Percentiles rank a stretch among this genome's conserved stretches.
Conservation (phyloP, 35 echinoderm and acorn worm genomes). For the Hemicentrotus pulcherrimus region DNA sequence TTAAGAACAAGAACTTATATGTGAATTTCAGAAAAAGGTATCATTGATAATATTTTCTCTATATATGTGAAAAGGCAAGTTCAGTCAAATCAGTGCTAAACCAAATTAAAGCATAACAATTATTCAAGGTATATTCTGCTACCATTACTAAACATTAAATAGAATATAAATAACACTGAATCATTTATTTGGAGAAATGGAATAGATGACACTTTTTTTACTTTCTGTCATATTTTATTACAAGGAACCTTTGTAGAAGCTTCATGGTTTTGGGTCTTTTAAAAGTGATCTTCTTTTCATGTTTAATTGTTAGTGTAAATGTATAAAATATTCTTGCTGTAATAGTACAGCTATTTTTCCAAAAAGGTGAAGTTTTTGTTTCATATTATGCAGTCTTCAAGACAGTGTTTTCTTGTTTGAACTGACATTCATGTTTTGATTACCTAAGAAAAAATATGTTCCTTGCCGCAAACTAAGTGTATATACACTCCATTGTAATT, state of each 20-base stretch:
- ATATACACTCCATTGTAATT: conserved; percentile 36
- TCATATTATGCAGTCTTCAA: background rate
- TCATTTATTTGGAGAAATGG: too few relatives aligned
- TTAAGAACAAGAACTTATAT: too few relatives aligned
- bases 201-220: too few relatives aligned
- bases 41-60: too few relatives aligned
- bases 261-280: background rate
- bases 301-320: background rate
- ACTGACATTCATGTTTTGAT: background rate
- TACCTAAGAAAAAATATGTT: conserved; percentile 8
- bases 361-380: background rate
- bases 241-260: background rate
- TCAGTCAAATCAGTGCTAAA: too few relatives aligned
- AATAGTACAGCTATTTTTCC: background rate
- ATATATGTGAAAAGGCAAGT: too few relatives aligned
- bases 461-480: conserved; percentile 26
- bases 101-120: too few relatives aligned
- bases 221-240: background rate
- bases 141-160: too few relatives aligned
- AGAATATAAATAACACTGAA: too few relatives aligned
- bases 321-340: background rate
- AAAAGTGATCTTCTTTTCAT: background rate
- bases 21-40: too few relatives aligned
- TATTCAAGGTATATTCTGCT: too few relatives aligned
- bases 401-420: background rate